Percentiles rank a stretch among this genome's conserved stretches.
Conservation (phyloP, 2,888 invertebrate genomes). For the Drosophila tripunctata region DNA sequence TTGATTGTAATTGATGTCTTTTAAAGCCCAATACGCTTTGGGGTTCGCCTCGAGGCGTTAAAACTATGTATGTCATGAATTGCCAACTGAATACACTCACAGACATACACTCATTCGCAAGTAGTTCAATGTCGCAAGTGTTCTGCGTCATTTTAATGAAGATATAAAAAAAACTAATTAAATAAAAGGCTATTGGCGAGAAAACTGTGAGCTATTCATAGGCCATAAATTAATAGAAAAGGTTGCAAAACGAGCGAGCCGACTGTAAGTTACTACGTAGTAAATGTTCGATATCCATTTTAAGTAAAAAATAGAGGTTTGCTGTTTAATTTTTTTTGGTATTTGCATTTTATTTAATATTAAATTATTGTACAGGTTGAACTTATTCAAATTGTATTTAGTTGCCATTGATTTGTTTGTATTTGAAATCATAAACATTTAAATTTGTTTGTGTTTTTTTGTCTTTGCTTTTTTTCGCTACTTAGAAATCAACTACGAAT, state of each 20-base stretch:
- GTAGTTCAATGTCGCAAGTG: constrained; percentile 29
- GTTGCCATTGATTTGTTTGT: constrained; percentile 62
- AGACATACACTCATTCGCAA: constrained; percentile 5
- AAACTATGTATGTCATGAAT: constrained; percentile 21
- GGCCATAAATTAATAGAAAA: too few species aligned
- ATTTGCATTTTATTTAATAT: constrained; percentile 72
- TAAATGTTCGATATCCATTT: too few species aligned
- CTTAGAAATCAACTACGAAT: constrained; percentile 77
- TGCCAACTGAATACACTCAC: not conserved
- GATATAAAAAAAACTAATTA: not conserved
- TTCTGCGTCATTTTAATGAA: too few species aligned
- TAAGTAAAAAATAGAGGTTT: not conserved
- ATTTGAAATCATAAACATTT: constrained; percentile 70
- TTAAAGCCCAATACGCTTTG: not conserved
- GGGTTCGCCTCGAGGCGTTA: constrained; percentile 21
- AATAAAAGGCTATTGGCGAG: not conserved
- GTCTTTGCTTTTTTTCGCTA: constrained; percentile 52
- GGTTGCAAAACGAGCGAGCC: too few species aligned
- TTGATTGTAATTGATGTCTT: constrained; percentile 48
- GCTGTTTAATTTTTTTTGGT: constrained; percentile 26
- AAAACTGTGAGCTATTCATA: too few species aligned
- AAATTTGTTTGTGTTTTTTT: constrained; percentile 21
- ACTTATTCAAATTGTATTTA: constrained; percentile 78
- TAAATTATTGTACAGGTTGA: constrained; percentile 82
- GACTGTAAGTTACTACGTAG: too few species aligned